Conservation (phyloP, 2,113 vertebrate genomes). For the Dasyornis broadbenti region DNA sequence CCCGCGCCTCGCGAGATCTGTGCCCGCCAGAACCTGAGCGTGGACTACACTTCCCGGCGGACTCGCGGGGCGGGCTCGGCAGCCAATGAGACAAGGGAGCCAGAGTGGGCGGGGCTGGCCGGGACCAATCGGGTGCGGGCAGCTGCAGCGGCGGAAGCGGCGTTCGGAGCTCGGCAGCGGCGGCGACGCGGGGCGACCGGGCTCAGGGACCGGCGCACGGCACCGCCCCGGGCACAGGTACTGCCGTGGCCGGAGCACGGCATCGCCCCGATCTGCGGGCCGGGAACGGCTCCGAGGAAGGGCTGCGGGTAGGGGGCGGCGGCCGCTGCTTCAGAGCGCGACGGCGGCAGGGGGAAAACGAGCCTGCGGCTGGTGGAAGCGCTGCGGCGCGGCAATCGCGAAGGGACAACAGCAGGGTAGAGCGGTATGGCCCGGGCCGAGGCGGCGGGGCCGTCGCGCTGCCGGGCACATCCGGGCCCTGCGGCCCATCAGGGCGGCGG, state of each 20-base stretch:
- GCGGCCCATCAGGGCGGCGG: neutral
- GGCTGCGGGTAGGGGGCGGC: neutral
- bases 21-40: fast-evolving
- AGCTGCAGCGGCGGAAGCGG: neutral
- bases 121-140: neutral
- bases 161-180: neutral
- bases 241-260: neutral
- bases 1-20: neutral
- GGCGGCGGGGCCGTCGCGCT: neutral
- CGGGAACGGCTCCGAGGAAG: too few species aligned
- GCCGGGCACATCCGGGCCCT: neutral
- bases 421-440: neutral
- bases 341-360: neutral
- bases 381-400: neutral
- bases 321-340: neutral
- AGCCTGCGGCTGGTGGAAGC: neutral
- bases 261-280: neutral
- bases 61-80: too few species aligned
- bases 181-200: neutral
- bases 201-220: neutral
- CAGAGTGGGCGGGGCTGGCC: neutral
- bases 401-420: neutral
- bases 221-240: neutral
- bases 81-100: neutral
- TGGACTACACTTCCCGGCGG: neutral